Conservation (phyloP, 2,888 invertebrate species). For the Drosophila lacicola region DNA sequence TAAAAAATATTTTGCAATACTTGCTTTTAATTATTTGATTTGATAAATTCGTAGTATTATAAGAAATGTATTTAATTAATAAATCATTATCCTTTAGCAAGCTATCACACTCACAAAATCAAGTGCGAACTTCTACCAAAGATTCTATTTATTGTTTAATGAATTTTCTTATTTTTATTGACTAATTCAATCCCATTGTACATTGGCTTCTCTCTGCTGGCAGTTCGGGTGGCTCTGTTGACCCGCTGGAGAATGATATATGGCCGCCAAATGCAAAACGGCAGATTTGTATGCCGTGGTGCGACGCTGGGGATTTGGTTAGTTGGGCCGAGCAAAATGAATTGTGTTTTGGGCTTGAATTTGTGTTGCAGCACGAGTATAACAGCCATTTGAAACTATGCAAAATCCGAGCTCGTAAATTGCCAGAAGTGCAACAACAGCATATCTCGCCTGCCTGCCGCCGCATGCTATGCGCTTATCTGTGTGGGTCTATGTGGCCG, state of each 20-base stretch:
- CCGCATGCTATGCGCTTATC: constrained; percentile 34
- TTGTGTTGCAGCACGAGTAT: constrained; percentile 56
- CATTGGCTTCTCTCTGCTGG: not conserved
- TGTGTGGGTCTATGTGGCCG: constrained; percentile 12
- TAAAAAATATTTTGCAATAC: too few relatives aligned
- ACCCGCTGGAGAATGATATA: constrained; percentile 60
- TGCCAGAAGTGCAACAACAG: constrained; percentile 39
- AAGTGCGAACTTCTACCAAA: not conserved
- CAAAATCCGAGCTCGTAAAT: constrained; percentile 73
- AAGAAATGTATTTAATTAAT: not conserved
- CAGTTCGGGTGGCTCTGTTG: constrained; percentile 25
- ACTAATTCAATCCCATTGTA: constrained; percentile 35
- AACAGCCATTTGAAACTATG: constrained; percentile 76
- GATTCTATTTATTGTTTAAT: not conserved
- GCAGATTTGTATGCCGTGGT: constrained; percentile 66
- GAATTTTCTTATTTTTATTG: not conserved
- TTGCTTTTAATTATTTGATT: too few relatives aligned
- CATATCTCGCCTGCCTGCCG: constrained; percentile 9
- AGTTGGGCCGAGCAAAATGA: constrained; percentile 53
- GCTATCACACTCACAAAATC: not conserved
- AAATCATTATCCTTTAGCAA: not conserved
- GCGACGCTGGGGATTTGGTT: constrained; percentile 46
- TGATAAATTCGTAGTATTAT: too few relatives aligned
- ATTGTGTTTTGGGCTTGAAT: constrained; percentile 54
- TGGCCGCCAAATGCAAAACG: constrained; percentile 73